Evolutionary conservation across 2,113 vertebrate genomes (phyloP).

Genomic region (Pantherophis guttatus): DNA sequence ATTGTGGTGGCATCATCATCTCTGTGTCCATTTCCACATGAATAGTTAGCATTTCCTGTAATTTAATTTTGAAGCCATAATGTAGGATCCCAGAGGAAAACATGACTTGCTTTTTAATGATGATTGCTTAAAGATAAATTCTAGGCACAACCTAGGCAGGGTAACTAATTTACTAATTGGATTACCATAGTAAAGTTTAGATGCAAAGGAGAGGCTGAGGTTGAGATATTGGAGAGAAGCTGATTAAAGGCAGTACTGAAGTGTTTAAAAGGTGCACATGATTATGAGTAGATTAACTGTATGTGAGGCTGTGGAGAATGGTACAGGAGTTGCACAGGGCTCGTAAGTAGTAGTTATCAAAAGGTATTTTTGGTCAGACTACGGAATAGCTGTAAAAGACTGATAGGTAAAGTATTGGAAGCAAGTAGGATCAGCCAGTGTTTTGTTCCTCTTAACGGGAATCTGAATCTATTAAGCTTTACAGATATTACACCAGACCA

Average conservation of each 20-base stretch:
- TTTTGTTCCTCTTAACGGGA: neutral
- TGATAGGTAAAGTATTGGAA: neutral
- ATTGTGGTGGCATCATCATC: neutral
- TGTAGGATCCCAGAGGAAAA: neutral
- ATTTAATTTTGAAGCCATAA: neutral
- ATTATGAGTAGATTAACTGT: neutral
- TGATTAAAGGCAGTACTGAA: neutral
- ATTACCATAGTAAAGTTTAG: constrained; percentile 2
- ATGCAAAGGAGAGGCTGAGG: neutral
- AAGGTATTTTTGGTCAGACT: neutral
- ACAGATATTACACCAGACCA: neutral
- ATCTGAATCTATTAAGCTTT: neutral
- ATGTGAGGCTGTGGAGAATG: neutral
- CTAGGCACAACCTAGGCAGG: neutral
- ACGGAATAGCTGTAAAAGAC: neutral
- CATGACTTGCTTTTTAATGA: neutral
- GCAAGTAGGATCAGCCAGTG: neutral
- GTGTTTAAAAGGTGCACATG: constrained; percentile 3
- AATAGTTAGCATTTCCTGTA: neutral
- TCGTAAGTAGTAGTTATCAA: neutral
- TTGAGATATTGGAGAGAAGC: neutral
- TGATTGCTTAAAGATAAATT: neutral
- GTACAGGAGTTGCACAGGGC: neutral
- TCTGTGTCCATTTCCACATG: neutral
- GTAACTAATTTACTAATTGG: neutral